Conservation (phyloP, 2,888 invertebrate genomes). For the Metellina segmentata region DNA sequence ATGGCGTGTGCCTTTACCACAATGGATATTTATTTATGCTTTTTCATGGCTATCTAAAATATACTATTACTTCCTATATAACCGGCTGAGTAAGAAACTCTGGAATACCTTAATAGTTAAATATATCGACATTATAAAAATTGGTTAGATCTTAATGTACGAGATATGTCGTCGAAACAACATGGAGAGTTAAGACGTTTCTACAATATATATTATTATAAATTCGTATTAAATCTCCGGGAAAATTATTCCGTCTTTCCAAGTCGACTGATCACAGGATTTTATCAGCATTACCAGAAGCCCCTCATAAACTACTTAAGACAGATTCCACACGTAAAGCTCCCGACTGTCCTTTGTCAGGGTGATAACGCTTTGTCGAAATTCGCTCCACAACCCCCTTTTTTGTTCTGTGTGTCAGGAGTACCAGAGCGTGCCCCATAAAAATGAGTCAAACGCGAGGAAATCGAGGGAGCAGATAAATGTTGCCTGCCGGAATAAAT, state of each 20-base stretch:
- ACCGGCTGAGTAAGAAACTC: no score
- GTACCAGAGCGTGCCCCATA: background rate
- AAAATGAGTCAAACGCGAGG: constrained; percentile 11
- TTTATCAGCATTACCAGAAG: background rate
- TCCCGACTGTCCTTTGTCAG: background rate
- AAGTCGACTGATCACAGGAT: background rate
- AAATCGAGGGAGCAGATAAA: constrained; percentile 15
- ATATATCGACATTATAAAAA: no score
- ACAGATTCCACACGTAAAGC: background rate
- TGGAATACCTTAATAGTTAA: no score
- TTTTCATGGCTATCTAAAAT: no score
- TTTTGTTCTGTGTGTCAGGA: background rate
- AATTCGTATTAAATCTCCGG: no score
- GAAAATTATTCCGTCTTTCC: background rate
- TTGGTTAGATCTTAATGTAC: no score
- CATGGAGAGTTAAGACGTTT: no score
- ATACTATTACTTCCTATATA: no score
- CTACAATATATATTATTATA: no score
- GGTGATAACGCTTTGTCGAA: background rate
- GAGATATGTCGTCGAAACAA: no score
- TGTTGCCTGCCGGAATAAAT: constrained; percentile 28
- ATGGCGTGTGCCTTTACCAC: no score
- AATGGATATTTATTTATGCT: no score
- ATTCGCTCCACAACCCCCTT: background rate
- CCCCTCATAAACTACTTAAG: background rate